Percentiles rank a stretch among this genome's conserved stretches.
Evolutionary conservation across 2,113 vertebrate species (phyloP).

Genomic region (Brachionichthys hirsutus): DNA sequence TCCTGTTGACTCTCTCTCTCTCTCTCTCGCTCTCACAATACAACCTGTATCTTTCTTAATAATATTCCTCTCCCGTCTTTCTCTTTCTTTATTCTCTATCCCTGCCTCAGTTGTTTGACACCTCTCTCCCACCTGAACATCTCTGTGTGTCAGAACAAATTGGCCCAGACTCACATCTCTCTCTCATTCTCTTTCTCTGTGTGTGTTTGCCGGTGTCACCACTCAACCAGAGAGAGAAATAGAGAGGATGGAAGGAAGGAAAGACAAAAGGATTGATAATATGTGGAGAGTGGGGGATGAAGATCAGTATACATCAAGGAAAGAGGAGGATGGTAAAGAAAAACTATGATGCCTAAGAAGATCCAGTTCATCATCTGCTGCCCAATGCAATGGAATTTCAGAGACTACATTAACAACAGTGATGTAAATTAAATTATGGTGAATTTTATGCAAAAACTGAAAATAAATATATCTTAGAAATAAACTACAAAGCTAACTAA

Average conservation of each 20-base stretch:
- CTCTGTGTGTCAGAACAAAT: conserved; percentile 71
- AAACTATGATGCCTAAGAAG: conserved; percentile 15
- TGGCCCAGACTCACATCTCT: conserved; percentile 82
- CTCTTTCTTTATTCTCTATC: not conserved
- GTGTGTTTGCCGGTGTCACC: conserved; percentile 75
- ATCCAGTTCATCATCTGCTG: not conserved
- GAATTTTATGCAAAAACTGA: too few species aligned
- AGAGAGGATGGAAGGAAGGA: conserved; percentile 40
- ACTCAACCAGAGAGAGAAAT: conserved; percentile 59
- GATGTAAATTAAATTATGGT: too few species aligned
- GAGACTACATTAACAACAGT: too few species aligned
- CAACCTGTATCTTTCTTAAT: not conserved
- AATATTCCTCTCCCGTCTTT: not conserved
- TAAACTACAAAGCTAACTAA: too few species aligned
- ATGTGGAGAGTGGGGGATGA: conserved; percentile 48
- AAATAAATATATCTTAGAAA: too few species aligned
- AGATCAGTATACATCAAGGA: conserved; percentile 57
- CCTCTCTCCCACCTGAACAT: conserved; percentile 78
- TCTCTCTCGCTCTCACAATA: too few species aligned
- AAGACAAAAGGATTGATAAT: conserved; percentile 70
- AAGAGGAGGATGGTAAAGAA: conserved; percentile 3
- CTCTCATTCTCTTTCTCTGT: conserved; percentile 52
- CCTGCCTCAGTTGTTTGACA: conserved; percentile 69
- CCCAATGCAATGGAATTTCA: too few species aligned
- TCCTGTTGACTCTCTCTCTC: too few species aligned